Conservation (phyloP, 2,797 vertebrate species). For the Peromyscus nudipes region DNA sequence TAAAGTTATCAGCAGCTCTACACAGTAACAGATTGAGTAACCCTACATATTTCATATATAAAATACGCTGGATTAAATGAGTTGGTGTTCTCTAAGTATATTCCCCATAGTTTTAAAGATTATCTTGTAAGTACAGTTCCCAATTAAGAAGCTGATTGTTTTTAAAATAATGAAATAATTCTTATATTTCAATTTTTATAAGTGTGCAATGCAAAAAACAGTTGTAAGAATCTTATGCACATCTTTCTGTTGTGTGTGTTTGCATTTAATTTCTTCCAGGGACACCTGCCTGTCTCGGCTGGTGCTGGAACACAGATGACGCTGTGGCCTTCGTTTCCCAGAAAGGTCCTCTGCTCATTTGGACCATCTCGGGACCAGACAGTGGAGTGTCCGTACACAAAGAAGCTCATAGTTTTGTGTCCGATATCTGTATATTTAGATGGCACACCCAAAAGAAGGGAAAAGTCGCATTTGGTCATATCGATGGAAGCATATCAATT, state of each 20-base stretch:
- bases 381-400: slow-evolving; percentile 93
- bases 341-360: slow-evolving; percentile 95
- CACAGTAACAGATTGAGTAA: neutral
- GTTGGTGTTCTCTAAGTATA: neutral
- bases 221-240: too few species aligned
- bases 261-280: slow-evolving; percentile 88
- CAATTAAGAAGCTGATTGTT: neutral
- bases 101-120: neutral
- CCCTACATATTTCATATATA: neutral
- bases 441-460: slow-evolving; percentile 96
- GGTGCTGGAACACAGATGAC: slow-evolving; percentile 95
- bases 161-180: neutral
- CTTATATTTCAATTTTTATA: neutral
- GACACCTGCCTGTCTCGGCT: slow-evolving; percentile 94
- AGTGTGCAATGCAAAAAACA: neutral
- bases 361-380: slow-evolving; percentile 93
- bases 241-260: neutral
- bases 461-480: slow-evolving; percentile 96
- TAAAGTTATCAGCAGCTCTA: neutral
- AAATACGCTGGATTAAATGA: neutral
- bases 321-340: slow-evolving; percentile 95
- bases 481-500: slow-evolving; percentile 96
- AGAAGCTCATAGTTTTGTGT: slow-evolving; percentile 97
- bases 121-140: neutral
- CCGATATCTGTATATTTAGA: slow-evolving; percentile 96